These are phyloP conservation scores for Trachurus trachurus DNA, from an alignment of 2,797 vertebrate genomes.

Conservation along the genomic window DNA sequence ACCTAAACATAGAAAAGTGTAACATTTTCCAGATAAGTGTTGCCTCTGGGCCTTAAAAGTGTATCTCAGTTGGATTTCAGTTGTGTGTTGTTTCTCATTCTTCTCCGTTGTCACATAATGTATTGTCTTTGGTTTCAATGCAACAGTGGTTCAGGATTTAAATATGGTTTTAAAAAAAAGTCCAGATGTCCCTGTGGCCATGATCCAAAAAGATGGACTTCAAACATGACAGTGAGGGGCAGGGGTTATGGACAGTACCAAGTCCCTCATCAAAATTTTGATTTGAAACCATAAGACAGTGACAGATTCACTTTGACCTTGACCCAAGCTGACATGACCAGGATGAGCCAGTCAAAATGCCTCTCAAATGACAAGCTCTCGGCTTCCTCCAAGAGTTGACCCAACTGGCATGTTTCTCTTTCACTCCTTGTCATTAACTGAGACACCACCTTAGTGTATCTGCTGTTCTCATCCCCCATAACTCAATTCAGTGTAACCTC, in stretches of 20 bases:
- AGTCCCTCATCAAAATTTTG: constrained; percentile 79
- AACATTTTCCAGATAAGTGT: no score
- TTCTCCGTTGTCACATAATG: constrained; percentile 25
- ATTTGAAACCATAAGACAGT: constrained; percentile 80
- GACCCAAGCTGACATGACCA: constrained; percentile 70
- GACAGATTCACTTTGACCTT: constrained; percentile 76
- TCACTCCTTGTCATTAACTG: constrained; percentile 59
- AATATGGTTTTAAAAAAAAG: constrained; percentile 42
- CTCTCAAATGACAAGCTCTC: constrained; percentile 42
- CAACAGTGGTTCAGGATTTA: constrained; percentile 15
- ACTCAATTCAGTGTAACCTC: constrained; percentile 68
- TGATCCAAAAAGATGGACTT: constrained; percentile 60
- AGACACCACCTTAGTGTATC: constrained; percentile 48
- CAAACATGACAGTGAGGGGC: constrained; percentile 72
- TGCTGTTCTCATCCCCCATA: constrained; percentile 58
- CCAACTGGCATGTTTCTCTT: constrained; percentile 52
- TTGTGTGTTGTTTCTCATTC: background rate
- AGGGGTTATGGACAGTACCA: constrained; percentile 69
- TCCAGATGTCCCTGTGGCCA: constrained; percentile 44
- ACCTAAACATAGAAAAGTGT: no score
- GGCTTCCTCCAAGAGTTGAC: constrained; percentile 45
- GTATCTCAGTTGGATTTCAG: background rate
- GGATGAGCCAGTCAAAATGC: constrained; percentile 48
- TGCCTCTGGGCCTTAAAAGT: background rate
- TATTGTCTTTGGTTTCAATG: constrained; percentile 15